Evolutionary conservation across 1,140 invertebrate species (phyloP), one percentile per base, ranked within the genome.

Genomic region (Antheraea mylitta): DNA sequence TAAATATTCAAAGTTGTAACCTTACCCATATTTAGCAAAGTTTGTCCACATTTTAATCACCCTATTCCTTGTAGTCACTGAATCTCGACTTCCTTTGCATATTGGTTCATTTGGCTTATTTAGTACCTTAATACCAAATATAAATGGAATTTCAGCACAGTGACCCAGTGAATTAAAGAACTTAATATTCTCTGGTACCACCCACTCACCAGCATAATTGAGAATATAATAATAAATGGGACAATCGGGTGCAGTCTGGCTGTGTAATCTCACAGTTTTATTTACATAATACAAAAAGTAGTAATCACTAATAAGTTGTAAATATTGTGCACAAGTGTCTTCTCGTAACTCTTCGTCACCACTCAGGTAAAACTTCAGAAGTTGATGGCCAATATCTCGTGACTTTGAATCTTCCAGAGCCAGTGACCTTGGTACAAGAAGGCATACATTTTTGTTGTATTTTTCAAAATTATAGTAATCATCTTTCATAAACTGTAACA

Each of bases 1-100:
- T 65, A 58, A 19, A 53, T 63, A 8, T 65, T 10, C 16, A 58
- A 30, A 13, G 53, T 42, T 60, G 37, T 59, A 58, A 30, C 66
- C 78, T 77, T 82, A 90, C 90, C 87, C 81, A 74, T 81, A 86
- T 85, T 86, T 90, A 18, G 90, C 86, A 77, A 92, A 92, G 79
- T 92, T 92, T 3, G 88, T 92, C 90, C 90, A 92, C 81, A 92
- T 81, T 74, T 83, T 90, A 4, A 86, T 63, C 13, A 90, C 75
- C 76, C 81, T 83, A 0, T 68, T 83, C 72, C 85, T 83, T 6
- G 83, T 90, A 36, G 30, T 77, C 3, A 88, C 70, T n/a, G 86
- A 87, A 60, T 90, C 86, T 18, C 82, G 69, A 69, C 79, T 86
- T 18, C 86, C 86, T 72, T 83, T 82, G 58, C 75, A 87, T 37